phyloP scores from a whole-genome alignment of 1,140 invertebrate genomes.

The Asbolus verrucosus region DNA sequence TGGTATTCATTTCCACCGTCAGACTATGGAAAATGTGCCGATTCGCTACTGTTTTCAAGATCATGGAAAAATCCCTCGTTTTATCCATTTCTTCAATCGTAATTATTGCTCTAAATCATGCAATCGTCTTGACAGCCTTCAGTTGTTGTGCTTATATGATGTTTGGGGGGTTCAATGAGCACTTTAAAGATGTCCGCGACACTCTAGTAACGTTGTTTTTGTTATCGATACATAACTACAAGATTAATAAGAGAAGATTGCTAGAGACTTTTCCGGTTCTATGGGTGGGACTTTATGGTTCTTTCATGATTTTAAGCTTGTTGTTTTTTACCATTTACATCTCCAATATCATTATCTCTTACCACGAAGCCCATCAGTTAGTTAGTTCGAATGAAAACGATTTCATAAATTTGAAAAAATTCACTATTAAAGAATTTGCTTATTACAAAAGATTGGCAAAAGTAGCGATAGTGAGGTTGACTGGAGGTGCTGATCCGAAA shows the following conservation, averaged over 20 bases:
- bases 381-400: constrained; percentile 42
- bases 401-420: background rate
- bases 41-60: constrained; percentile 52
- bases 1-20: constrained; percentile 55
- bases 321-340: constrained; percentile 51
- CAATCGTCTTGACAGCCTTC: constrained; percentile 47
- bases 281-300: constrained; percentile 37
- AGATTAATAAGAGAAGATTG: too few species aligned
- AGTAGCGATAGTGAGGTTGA: background rate
- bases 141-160: constrained; percentile 41
- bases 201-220: constrained; percentile 46
- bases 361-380: constrained; percentile 44
- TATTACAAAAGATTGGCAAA: background rate
- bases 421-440: background rate
- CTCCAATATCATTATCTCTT: constrained; percentile 51
- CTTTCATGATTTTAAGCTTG: constrained; percentile 49
- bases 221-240: too few species aligned
- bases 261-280: constrained; percentile 41
- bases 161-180: constrained; percentile 44
- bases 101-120: constrained; percentile 46
- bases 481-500: background rate
- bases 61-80: constrained; percentile 53
- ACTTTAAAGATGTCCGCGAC: constrained; percentile 45
- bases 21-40: constrained; percentile 56
- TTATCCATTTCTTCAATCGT: constrained; percentile 35